Percentiles rank a stretch among this genome's conserved stretches.
Conservation (phyloP, 2,113 vertebrate species). For the Cinclus mexicanus region DNA sequence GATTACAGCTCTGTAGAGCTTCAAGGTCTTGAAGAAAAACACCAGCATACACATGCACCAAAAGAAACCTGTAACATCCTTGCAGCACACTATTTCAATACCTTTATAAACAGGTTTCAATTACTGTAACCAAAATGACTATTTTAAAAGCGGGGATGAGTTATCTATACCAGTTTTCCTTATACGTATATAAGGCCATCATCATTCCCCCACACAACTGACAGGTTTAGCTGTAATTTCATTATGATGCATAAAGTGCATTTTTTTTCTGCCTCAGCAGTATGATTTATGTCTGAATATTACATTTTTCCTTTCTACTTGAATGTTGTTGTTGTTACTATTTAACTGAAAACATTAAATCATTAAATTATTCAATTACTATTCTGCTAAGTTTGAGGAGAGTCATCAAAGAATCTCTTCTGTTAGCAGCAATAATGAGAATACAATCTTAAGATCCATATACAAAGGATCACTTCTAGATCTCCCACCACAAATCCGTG, state of each 20-base stretch:
- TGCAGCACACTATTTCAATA: not conserved
- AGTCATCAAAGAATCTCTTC: not conserved
- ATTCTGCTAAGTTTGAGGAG: not conserved
- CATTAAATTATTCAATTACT: not conserved
- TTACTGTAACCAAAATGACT: not conserved
- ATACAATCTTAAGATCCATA: not conserved
- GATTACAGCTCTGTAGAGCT: not conserved
- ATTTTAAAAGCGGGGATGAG: not conserved
- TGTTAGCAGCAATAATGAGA: not conserved
- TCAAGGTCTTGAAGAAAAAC: not conserved
- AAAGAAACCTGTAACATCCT: not conserved
- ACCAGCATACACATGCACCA: not conserved
- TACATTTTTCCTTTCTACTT: not conserved
- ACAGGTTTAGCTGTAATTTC: not conserved
- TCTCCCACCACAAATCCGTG: not conserved
- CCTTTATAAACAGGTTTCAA: not conserved
- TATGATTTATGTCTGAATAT: not conserved
- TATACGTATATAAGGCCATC: not conserved
- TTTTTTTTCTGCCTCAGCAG: not conserved
- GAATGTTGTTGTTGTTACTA: not conserved
- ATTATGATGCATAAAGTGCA: not conserved
- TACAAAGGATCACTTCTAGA: not conserved
- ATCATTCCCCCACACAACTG: not conserved
- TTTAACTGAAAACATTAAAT: not conserved
- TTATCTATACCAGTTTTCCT: not conserved